phyloP scores from a whole-genome alignment of 2,113 vertebrate species.

The Heterotilapia buettikoferi region DNA sequence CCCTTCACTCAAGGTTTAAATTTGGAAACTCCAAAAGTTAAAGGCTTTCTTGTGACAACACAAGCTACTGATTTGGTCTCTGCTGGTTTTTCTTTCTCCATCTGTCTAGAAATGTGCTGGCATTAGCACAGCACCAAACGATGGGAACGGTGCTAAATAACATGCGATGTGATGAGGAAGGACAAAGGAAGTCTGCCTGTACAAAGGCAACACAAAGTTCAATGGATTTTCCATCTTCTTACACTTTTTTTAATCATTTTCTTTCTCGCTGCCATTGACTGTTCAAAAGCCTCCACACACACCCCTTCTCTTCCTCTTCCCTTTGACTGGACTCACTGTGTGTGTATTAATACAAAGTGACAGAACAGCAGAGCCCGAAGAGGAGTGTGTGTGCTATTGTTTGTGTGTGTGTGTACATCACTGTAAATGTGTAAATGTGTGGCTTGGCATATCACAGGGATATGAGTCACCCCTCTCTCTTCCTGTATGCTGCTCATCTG shows the following conservation, averaged over 20 bases:
- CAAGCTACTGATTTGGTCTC: neutral
- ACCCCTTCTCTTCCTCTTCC: neutral
- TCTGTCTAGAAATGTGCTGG: neutral
- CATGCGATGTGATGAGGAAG: neutral
- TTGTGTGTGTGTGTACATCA: neutral
- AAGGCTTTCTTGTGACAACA: neutral
- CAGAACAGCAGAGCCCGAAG: slow-evolving; percentile 44
- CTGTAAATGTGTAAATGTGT: slow-evolving; percentile 30
- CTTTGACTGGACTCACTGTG: neutral
- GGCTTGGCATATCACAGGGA: slow-evolving; percentile 34
- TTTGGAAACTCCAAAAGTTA: neutral
- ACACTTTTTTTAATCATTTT: neutral
- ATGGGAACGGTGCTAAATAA: neutral
- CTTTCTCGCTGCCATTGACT: neutral
- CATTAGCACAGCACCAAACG: neutral
- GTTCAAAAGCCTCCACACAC: neutral
- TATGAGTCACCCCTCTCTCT: slow-evolving; percentile 44
- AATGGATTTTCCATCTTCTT: neutral
- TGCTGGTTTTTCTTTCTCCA: neutral
- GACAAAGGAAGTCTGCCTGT: neutral
- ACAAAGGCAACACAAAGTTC: slow-evolving; percentile 16
- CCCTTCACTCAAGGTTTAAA: neutral
- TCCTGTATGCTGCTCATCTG: slow-evolving; percentile 13
- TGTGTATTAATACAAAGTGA: slow-evolving; percentile 50
- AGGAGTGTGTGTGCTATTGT: neutral